Evolutionary conservation across 92 coral and sea anemone species (phyloP).

Genomic region (Heteractis magnifica): DNA sequence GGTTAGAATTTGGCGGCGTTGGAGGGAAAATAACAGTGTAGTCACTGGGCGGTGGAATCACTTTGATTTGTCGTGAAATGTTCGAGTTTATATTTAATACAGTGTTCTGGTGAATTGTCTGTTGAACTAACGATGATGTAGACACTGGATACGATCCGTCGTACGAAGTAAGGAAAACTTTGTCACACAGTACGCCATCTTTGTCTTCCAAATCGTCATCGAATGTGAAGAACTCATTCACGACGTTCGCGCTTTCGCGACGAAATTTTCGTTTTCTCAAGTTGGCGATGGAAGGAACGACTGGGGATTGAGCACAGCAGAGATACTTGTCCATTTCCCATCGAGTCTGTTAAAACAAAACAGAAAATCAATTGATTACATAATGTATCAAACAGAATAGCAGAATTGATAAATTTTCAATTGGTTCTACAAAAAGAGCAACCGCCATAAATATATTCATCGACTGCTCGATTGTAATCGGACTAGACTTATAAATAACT

Average conservation of each 20-base stretch:
- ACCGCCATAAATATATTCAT: constrained; percentile 9
- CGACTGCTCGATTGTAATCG: constrained; percentile 1
- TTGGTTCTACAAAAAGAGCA: constrained; percentile 7
- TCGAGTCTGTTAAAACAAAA: constrained; percentile 66
- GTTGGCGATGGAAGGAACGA: constrained; percentile 69
- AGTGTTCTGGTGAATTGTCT: constrained; percentile 47
- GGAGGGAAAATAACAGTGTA: constrained; percentile 94
- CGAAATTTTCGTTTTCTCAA: constrained; percentile 91
- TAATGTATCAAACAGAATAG: constrained; percentile 5
- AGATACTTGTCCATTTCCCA: constrained; percentile 96
- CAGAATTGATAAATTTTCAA: background rate
- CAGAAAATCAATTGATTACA: constrained; percentile 11
- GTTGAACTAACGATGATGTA: constrained; percentile 23
- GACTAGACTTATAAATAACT: background rate
- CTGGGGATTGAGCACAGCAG: constrained; percentile 80
- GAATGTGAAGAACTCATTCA: constrained; percentile 91
- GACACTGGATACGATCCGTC: constrained; percentile 24
- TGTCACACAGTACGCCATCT: constrained; percentile 64
- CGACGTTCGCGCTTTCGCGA: constrained; percentile 98
- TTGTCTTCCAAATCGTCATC: constrained; percentile 81
- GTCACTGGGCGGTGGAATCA: constrained; percentile 84
- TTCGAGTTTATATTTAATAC: constrained; percentile 31
- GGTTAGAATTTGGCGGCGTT: constrained; percentile 97
- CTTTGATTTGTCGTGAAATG: constrained; percentile 64
- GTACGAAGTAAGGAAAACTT: constrained; percentile 68